A percentile compares a stretch with the other conserved stretches of the same genome.
These are phyloP conservation scores for Apaloderma vittatum DNA, from an alignment of 2,113 vertebrate species.

Conservation along the genomic window DNA sequence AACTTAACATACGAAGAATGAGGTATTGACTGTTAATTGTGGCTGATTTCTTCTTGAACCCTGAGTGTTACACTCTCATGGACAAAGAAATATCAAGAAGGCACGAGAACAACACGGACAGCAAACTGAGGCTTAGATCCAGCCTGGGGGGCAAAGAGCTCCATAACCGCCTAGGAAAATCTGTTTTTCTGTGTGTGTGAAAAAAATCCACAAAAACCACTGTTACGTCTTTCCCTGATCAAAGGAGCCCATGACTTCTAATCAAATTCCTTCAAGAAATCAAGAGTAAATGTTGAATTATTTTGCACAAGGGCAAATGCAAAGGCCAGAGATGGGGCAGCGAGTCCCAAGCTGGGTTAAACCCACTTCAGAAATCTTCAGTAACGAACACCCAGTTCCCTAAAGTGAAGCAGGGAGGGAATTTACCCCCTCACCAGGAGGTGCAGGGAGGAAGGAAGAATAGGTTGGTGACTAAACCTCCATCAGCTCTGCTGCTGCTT, in stretches of 20 bases:
- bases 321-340: constrained; percentile 9
- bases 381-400: background rate
- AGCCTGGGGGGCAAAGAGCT: background rate
- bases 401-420: background rate
- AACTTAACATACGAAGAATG: background rate
- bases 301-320: constrained; percentile 26
- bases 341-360: constrained; percentile 2
- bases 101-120: background rate
- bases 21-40: background rate
- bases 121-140: background rate
- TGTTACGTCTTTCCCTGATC: background rate
- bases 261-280: constrained; percentile 31
- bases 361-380: constrained; percentile 3
- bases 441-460: background rate
- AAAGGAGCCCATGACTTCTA: background rate
- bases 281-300: constrained; percentile 18
- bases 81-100: background rate
- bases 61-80: accelerated
- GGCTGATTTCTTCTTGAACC: background rate
- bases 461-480: background rate
- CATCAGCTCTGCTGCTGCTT: background rate
- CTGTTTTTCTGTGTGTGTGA: background rate
- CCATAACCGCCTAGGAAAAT: background rate
- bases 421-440: background rate
- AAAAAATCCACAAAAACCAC: background rate